A percentile compares a stretch with the other conserved stretches of the same genome.
Evolutionary conservation across 1,140 invertebrate genomes (phyloP).

Genomic region (Drosophila littoralis): DNA sequence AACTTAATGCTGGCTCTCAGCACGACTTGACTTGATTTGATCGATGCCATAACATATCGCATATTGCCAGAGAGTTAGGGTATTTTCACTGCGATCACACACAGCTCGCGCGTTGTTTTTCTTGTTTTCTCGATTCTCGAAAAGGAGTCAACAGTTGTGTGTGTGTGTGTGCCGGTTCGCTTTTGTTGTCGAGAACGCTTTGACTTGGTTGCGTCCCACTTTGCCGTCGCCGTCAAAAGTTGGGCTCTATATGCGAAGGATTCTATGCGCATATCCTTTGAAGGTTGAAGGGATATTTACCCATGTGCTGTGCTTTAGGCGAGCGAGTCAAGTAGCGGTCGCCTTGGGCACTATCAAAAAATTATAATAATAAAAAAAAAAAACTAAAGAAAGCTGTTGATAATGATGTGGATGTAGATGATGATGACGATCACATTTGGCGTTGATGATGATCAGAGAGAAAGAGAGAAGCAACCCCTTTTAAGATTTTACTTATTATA

Average conservation of each 20-base stretch:
- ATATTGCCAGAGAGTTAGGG: not conserved
- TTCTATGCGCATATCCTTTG: not conserved
- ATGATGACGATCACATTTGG: conserved; percentile 1
- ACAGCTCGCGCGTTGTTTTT: not conserved
- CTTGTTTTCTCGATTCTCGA: conserved; percentile 6
- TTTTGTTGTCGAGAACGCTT: conserved; percentile 66
- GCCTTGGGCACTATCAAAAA: conserved; percentile 22
- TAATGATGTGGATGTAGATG: not conserved
- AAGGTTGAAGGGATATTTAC: conserved; percentile 5
- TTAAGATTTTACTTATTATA: conserved; percentile 14
- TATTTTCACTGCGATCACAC: not conserved
- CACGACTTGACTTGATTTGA: no score
- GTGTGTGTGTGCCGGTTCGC: conserved; percentile 39
- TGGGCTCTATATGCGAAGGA: not conserved
- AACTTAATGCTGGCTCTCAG: no score
- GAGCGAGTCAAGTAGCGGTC: conserved; percentile 40
- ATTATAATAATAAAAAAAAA: conserved; percentile 55
- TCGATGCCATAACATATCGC: no score
- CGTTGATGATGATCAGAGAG: conserved; percentile 14
- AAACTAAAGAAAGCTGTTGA: conserved; percentile 41
- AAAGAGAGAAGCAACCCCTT: conserved; percentile 32
- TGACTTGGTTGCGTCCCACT: conserved; percentile 81
- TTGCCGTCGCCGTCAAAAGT: conserved; percentile 53
- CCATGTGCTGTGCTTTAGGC: conserved; percentile 27
- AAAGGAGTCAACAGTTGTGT: conserved; percentile 63